These are phyloP conservation scores for Melikaiella ostensackeni DNA, from an alignment of 2,888 invertebrate genomes.

Conservation along the genomic window DNA sequence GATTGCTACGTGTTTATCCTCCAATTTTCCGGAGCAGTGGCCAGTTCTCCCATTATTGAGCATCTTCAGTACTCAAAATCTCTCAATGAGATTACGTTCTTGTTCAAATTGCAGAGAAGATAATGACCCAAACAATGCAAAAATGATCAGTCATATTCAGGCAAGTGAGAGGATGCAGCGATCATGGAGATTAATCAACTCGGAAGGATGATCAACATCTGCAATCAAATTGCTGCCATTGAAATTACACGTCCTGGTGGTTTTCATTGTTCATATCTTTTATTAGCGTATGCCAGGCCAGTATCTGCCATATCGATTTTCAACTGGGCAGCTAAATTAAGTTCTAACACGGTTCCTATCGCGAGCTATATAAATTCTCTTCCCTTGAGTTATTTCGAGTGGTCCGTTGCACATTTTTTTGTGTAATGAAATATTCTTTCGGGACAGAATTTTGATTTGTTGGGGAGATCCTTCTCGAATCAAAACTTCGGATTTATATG, in stretches of 20 bases:
- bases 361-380: constrained; percentile 43
- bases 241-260: constrained; percentile 32
- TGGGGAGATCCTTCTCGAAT: background rate
- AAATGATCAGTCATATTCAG: background rate
- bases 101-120: background rate
- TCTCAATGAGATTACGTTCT: constrained; percentile 29
- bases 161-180: background rate
- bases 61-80: background rate
- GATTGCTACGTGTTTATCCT: constrained; percentile 67
- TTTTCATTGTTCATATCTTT: constrained; percentile 47
- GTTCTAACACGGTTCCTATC: constrained; percentile 37
- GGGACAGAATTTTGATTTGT: background rate
- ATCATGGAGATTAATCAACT: background rate
- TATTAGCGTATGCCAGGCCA: constrained; percentile 38
- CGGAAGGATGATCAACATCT: background rate
- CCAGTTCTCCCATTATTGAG: constrained; percentile 47
- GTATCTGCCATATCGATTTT: constrained; percentile 21
- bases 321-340: constrained; percentile 41
- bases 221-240: background rate
- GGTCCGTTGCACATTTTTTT: background rate
- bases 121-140: constrained; percentile 21
- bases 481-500: background rate
- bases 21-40: constrained; percentile 61
- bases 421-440: background rate
- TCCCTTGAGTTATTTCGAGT: constrained; percentile 17